A percentile compares a stretch with the other conserved stretches of the same genome.
Evolutionary conservation across 64 coral and sea anemone species (phyloP).

Genomic region (Catalaphyllia jardinei): DNA sequence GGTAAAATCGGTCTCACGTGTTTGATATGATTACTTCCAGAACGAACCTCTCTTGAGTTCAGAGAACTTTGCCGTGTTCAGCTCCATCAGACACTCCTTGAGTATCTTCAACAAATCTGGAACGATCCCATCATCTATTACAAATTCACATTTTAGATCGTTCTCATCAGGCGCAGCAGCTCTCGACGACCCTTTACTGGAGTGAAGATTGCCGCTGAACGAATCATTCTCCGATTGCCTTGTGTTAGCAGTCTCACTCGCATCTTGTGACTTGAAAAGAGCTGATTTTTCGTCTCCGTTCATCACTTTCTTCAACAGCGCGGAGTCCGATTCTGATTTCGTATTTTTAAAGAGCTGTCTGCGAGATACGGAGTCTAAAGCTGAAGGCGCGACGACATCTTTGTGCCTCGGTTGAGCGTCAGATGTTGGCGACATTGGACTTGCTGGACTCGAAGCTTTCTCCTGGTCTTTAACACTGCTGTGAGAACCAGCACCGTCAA

Average conservation of each 20-base stretch:
- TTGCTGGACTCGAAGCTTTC: background rate
- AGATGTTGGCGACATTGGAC: background rate
- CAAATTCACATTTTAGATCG: conserved; percentile 50
- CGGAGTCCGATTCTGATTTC: conserved; percentile 3
- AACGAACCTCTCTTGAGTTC: conserved; percentile 27
- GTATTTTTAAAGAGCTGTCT: conserved; percentile 27
- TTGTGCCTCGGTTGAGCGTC: conserved; percentile 11
- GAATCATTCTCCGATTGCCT: conserved; percentile 16
- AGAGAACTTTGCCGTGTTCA: conserved; percentile 44
- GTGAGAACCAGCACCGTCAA: conserved; percentile 11
- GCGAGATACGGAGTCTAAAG: background rate
- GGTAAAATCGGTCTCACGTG: too few relatives aligned
- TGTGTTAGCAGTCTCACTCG: background rate
- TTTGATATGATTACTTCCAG: too few relatives aligned
- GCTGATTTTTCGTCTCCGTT: background rate
- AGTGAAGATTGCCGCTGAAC: background rate
- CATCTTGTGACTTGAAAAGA: background rate
- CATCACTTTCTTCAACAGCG: background rate
- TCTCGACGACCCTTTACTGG: conserved; percentile 38
- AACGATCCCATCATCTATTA: conserved; percentile 43
- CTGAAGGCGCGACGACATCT: background rate
- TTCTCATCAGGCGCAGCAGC: conserved; percentile 1
- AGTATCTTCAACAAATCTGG: conserved; percentile 41
- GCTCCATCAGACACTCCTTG: conserved; percentile 58
- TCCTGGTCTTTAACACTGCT: conserved; percentile 78